phyloP scores from a whole-genome alignment of 1,140 invertebrate genomes.

The Microplitis demolitor region DNA sequence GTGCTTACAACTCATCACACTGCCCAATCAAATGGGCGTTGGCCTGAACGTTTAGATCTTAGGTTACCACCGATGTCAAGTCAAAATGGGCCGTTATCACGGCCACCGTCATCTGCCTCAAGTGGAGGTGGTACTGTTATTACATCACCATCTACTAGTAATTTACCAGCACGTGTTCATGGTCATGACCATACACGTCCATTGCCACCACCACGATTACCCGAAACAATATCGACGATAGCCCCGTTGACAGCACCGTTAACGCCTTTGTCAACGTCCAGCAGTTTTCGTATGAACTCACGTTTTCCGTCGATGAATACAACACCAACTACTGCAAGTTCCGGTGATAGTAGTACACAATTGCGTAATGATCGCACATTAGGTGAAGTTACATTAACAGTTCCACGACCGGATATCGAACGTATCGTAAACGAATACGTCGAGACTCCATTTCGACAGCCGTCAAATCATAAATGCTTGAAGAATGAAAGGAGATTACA shows the following conservation, averaged over 20 bases:
- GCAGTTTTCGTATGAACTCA: slow-evolving; percentile 38
- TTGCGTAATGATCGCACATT: slow-evolving; percentile 28
- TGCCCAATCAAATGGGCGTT: slow-evolving; percentile 19
- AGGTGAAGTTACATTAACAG: slow-evolving; percentile 69
- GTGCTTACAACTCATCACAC: slow-evolving; percentile 28
- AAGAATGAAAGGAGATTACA: slow-evolving; percentile 47
- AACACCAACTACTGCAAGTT: not conserved
- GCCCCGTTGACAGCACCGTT: slow-evolving; percentile 55
- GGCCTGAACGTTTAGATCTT: slow-evolving; percentile 46
- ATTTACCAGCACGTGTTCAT: slow-evolving; percentile 47
- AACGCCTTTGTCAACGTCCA: slow-evolving; percentile 43
- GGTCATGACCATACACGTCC: slow-evolving; percentile 54
- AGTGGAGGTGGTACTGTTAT: slow-evolving; percentile 14
- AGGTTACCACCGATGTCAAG: slow-evolving; percentile 51
- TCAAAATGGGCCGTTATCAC: slow-evolving; percentile 49
- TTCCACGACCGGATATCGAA: slow-evolving; percentile 77
- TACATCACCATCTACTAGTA: slow-evolving; percentile 23
- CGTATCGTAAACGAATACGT: slow-evolving; percentile 83
- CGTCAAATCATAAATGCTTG: slow-evolving; percentile 45
- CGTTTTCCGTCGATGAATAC: slow-evolving; percentile 1
- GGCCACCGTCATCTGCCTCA: slow-evolving; percentile 54
- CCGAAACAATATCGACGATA: slow-evolving; percentile 35
- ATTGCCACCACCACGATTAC: slow-evolving; percentile 54
- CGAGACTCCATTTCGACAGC: slow-evolving; percentile 73
- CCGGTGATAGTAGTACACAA: slow-evolving; percentile 4